Conservation (phyloP, 2,113 vertebrate genomes). For the Barnardius zonarius region DNA sequence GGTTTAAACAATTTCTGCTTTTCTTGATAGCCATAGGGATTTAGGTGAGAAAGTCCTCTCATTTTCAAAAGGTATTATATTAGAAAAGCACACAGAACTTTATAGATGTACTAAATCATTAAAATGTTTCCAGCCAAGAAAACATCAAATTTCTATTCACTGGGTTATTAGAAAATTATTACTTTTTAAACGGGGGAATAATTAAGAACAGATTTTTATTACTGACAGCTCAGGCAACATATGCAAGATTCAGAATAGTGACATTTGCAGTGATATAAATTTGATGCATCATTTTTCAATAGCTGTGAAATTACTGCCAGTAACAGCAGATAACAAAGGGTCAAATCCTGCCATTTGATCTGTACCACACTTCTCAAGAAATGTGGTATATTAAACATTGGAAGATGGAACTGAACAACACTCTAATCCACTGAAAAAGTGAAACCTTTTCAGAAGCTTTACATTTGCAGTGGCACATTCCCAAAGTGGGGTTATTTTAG, state of each 20-base stretch:
- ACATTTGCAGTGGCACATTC: background rate
- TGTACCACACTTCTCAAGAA: background rate
- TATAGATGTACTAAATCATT: background rate
- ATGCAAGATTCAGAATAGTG: constrained; percentile 30
- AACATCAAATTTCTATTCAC: background rate
- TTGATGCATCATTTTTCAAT: constrained; percentile 38
- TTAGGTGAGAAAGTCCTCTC: background rate
- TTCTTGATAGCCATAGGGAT: background rate
- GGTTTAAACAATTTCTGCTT: background rate
- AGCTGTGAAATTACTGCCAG: background rate
- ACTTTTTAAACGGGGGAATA: constrained; percentile 25
- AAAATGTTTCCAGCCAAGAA: constrained; percentile 8
- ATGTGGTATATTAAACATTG: background rate
- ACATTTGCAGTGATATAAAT: constrained; percentile 38
- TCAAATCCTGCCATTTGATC: constrained; percentile 22
- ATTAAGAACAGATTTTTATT: constrained; percentile 56
- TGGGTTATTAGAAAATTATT: background rate
- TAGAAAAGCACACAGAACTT: background rate
- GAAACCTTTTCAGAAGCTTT: background rate
- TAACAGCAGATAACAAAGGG: constrained; percentile 26
- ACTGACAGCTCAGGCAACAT: constrained; percentile 37
- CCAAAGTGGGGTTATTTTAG: constrained; percentile 33
- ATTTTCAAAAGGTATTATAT: background rate
- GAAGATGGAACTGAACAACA: background rate
- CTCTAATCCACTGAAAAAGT: background rate